phyloP scores from a whole-genome alignment of 1,140 invertebrate species.

The Drosophila elegans region DNA sequence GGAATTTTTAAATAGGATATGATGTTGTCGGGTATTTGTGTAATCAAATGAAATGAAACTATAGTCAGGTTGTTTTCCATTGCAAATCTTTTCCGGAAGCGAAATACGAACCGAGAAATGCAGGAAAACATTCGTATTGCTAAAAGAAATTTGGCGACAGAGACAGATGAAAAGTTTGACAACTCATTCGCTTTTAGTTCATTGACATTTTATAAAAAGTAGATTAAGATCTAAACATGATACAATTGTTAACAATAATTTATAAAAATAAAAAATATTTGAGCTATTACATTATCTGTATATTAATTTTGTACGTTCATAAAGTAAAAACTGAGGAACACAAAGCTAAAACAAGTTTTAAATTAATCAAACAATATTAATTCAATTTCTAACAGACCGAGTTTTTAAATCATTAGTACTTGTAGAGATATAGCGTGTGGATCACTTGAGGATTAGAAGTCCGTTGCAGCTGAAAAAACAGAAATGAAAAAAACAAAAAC shows the following conservation, averaged over 20 bases:
- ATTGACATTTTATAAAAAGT: too few species aligned
- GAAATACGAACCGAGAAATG: neutral
- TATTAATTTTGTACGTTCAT: too few species aligned
- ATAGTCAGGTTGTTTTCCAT: conserved; percentile 6
- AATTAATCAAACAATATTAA: neutral
- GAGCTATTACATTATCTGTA: too few species aligned
- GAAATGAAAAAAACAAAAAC: neutral
- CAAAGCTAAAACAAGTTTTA: neutral
- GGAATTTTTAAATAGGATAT: too few species aligned
- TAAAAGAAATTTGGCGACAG: neutral
- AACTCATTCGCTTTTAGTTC: too few species aligned
- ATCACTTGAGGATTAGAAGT: conserved; percentile 4
- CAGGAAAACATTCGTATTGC: neutral
- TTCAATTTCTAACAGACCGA: neutral
- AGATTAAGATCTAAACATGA: too few species aligned
- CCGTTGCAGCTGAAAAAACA: conserved; percentile 5
- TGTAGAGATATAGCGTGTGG: conserved; percentile 5
- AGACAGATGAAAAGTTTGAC: neutral
- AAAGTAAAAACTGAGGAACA: neutral
- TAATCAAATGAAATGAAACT: too few species aligned
- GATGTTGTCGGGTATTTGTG: too few species aligned
- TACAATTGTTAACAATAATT: too few species aligned
- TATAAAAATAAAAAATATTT: too few species aligned
- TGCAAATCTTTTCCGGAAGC: neutral
- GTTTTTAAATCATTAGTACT: neutral